Percentiles rank a stretch among this genome's conserved stretches.
Evolutionary conservation across 2,797 vertebrate species (phyloP).

Genomic region (Sebastiscus tertius): DNA sequence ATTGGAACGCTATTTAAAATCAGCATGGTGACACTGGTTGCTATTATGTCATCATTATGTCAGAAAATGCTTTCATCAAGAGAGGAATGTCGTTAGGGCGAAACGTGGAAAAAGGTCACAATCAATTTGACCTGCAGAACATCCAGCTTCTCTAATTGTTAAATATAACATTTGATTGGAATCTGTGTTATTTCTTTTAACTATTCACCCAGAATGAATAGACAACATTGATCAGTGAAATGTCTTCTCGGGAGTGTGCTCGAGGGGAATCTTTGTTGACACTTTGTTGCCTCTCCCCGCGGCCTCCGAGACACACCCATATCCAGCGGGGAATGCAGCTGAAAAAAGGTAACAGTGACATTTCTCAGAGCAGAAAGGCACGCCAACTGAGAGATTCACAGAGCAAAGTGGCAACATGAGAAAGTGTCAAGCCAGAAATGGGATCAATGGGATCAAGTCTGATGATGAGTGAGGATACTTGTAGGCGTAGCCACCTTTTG

Average conservation of each 20-base stretch:
- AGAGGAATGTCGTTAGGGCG: neutral
- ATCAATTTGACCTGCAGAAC: neutral
- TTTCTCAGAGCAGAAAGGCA: conserved; percentile 30
- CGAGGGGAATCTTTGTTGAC: conserved; percentile 28
- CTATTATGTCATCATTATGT: neutral
- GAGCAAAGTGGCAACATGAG: neutral
- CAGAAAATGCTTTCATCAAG: neutral
- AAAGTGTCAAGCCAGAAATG: neutral
- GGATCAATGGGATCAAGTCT: neutral
- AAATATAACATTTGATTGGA: neutral
- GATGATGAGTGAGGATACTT: conserved; percentile 4
- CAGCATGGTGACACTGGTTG: too few species aligned
- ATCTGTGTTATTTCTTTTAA: neutral
- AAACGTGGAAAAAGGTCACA: neutral
- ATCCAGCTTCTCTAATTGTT: neutral
- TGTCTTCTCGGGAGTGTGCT: conserved; percentile 11
- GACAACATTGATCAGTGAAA: neutral
- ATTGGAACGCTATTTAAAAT: neutral
- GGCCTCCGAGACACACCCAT: conserved; percentile 43
- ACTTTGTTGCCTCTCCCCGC: conserved; percentile 12
- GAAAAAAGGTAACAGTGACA: conserved; percentile 45
- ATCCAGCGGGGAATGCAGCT: conserved; percentile 24
- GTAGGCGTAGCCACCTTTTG: conserved; percentile 2
- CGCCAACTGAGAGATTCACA: neutral
- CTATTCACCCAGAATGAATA: conserved; percentile 23